Percentiles rank a stretch among this genome's conserved stretches.
These are phyloP conservation scores for Agrotis segetum DNA, from an alignment of 2,888 invertebrate genomes.

Conservation along the genomic window DNA sequence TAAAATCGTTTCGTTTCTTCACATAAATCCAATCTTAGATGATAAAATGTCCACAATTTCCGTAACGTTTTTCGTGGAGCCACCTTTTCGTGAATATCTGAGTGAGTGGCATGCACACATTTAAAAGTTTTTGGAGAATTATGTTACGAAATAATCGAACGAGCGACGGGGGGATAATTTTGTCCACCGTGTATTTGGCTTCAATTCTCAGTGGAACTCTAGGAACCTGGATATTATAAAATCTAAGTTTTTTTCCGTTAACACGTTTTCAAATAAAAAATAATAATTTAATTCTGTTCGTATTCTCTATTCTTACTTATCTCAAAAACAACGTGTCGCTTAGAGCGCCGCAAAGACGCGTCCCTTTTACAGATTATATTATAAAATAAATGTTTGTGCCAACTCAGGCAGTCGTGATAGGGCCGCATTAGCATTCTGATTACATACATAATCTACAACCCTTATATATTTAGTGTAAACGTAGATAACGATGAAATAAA, in stretches of 20 bases:
- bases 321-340: constrained; percentile 4
- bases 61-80: too few relatives aligned
- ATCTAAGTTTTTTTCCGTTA: background rate
- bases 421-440: constrained; percentile 57
- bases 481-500: constrained; percentile 51
- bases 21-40: too few relatives aligned
- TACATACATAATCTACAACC: constrained; percentile 52
- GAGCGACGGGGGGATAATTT: too few relatives aligned
- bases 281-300: background rate
- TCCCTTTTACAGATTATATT: constrained; percentile 46
- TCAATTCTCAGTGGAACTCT: too few relatives aligned
- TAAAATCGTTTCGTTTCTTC: too few relatives aligned
- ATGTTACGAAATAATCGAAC: too few relatives aligned
- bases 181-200: too few relatives aligned
- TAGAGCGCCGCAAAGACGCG: constrained; percentile 33
- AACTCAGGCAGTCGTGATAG: constrained; percentile 37
- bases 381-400: constrained; percentile 48
- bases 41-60: too few relatives aligned
- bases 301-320: background rate
- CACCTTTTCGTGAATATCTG: too few relatives aligned
- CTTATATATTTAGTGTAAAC: constrained; percentile 53
- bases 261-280: background rate
- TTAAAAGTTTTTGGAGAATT: too few relatives aligned
- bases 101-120: too few relatives aligned
- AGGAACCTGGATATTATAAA: too few relatives aligned